Evolutionary conservation across 1,140 invertebrate species (phyloP).

Genomic region (Meloidogyne exigua): DNA sequence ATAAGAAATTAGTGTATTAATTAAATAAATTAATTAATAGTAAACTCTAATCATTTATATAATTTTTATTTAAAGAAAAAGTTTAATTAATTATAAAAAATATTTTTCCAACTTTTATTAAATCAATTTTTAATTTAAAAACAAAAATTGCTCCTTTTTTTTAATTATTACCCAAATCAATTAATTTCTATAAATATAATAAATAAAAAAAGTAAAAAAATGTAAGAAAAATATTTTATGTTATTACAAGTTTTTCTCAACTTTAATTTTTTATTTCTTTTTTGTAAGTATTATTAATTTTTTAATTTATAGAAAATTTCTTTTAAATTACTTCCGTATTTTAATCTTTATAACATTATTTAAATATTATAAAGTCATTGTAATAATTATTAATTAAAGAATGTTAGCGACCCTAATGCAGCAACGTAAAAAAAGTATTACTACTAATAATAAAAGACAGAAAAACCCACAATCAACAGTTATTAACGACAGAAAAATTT

Average conservation of each 20-base stretch:
- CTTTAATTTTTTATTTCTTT: no score
- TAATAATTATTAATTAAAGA: not conserved
- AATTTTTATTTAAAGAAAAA: no score
- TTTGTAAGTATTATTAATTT: no score
- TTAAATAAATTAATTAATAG: no score
- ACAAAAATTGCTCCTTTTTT: not conserved
- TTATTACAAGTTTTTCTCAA: no score
- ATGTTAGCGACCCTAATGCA: not conserved
- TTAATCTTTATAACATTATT: no score
- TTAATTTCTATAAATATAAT: not conserved
- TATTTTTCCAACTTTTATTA: not conserved
- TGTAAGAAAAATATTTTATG: no score
- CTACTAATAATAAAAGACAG: not conserved
- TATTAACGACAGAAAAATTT: constrained; percentile 1
- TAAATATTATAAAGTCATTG: not conserved
- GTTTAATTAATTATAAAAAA: not conserved
- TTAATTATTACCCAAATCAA: not conserved
- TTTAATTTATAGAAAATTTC: no score
- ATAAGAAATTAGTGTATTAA: no score
- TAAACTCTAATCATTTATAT: no score
- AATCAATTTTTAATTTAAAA: not conserved
- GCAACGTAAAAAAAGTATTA: not conserved
- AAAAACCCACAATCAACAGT: not conserved
- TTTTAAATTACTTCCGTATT: not conserved
- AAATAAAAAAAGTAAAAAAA: no score